These are phyloP conservation scores for Keiferia lycopersicella DNA, from an alignment of 2,888 invertebrate species.

Conservation along the genomic window DNA sequence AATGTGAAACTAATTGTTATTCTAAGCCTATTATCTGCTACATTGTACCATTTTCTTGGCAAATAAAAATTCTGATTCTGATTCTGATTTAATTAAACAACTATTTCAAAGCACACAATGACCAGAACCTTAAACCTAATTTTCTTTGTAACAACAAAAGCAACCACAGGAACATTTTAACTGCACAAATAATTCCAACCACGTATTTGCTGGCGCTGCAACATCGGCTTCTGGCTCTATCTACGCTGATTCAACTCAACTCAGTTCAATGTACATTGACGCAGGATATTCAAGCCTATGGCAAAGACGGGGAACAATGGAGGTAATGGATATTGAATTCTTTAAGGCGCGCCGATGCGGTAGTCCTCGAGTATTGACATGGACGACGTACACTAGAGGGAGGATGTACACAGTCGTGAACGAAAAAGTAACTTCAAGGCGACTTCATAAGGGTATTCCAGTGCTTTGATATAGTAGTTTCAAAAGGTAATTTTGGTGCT, in stretches of 20 bases:
- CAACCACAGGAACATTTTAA: neutral
- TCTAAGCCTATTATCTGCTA: too few relatives aligned
- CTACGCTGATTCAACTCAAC: neutral
- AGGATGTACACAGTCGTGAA: too few relatives aligned
- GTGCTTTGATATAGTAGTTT: too few relatives aligned
- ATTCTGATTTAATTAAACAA: too few relatives aligned
- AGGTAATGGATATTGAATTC: neutral
- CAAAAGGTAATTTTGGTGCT: too few relatives aligned
- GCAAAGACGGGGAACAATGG: neutral
- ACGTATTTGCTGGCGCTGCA: conserved; percentile 8
- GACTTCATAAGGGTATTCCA: too few relatives aligned
- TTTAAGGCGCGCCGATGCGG: neutral
- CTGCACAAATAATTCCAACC: conserved; percentile 6
- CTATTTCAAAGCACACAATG: too few relatives aligned
- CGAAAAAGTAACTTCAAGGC: too few relatives aligned
- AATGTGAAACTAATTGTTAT: too few relatives aligned
- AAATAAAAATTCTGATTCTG: too few relatives aligned
- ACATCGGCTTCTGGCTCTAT: neutral
- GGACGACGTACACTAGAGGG: too few relatives aligned
- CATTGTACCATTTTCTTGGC: too few relatives aligned
- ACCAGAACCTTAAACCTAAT: neutral
- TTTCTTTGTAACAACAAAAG: conserved; percentile 7
- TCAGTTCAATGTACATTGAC: neutral
- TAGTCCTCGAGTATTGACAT: conserved; percentile 49
- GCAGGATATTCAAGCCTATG: neutral